These are phyloP conservation scores for Ostrea denselamellosa DNA, from an alignment of 1,140 invertebrate species.

Conservation along the genomic window DNA sequence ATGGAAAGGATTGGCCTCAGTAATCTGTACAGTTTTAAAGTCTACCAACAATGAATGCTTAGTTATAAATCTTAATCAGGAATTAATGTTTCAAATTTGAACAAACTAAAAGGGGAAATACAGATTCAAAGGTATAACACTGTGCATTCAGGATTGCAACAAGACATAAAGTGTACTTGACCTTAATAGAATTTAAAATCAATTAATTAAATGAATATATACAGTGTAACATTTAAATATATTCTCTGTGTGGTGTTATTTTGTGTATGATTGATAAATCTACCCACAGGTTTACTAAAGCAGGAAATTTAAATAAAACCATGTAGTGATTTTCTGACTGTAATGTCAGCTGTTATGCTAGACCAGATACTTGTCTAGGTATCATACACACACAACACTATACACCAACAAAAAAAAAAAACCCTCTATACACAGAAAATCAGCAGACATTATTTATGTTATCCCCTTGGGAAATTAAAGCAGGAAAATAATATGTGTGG, in stretches of 20 bases:
- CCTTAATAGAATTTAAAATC: neutral
- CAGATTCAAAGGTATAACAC: constrained; percentile 14
- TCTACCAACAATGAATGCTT: constrained; percentile 38
- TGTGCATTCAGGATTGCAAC: neutral
- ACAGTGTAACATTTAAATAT: neutral
- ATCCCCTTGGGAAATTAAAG: constrained; percentile 14
- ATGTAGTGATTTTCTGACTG: neutral
- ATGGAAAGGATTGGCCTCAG: constrained; percentile 2
- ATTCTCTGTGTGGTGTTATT: neutral
- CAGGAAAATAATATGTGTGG: neutral
- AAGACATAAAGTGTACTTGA: neutral
- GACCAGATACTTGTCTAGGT: neutral
- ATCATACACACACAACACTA: neutral
- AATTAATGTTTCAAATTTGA: constrained; percentile 35
- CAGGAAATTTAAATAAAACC: neutral
- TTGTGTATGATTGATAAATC: neutral
- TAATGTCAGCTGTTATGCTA: neutral
- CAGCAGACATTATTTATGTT: neutral
- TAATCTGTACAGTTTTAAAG: constrained; percentile 35
- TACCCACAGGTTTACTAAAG: neutral
- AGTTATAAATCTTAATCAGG: constrained; percentile 42
- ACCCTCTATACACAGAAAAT: neutral
- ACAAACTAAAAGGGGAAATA: constrained; percentile 9
- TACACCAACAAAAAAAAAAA: constrained; percentile 7
- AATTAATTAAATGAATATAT: neutral